Percentiles rank a stretch among this genome's conserved stretches.
Conservation (phyloP, 2,797 vertebrate genomes). For the Sciurus carolinensis region DNA sequence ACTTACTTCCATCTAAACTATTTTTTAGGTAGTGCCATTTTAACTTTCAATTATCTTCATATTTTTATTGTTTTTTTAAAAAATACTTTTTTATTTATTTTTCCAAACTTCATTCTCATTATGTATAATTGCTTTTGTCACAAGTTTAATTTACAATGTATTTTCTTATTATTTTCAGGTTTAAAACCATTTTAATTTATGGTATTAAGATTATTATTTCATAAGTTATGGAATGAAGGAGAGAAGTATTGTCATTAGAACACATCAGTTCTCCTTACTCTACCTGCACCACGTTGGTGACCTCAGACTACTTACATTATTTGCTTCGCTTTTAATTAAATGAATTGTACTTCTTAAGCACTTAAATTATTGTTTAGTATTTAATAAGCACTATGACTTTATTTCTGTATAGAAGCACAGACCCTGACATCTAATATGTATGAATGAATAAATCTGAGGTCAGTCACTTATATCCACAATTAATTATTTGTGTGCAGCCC, state of each 20-base stretch:
- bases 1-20: neutral
- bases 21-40: neutral
- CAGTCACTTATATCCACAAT: neutral
- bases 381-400: neutral
- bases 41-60: conserved; percentile 16
- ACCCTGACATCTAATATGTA: neutral
- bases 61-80: neutral
- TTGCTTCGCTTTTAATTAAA: conserved; percentile 1
- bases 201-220: neutral
- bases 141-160: conserved; percentile 37
- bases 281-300: neutral
- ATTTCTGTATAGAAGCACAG: neutral
- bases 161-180: neutral
- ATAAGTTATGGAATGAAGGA: neutral
- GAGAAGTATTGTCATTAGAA: neutral
- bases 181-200: neutral
- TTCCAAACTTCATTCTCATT: neutral
- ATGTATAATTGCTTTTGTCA: neutral
- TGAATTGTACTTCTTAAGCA: neutral
- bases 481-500: neutral
- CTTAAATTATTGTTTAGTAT: neutral
- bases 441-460: neutral
- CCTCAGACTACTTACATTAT: neutral
- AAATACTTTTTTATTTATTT: neutral
- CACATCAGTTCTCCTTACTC: neutral